A percentile compares a stretch with the other conserved stretches of the same genome.
phyloP scores from a whole-genome alignment of 2,888 invertebrate genomes.

The Euplagia quadripunctaria region DNA sequence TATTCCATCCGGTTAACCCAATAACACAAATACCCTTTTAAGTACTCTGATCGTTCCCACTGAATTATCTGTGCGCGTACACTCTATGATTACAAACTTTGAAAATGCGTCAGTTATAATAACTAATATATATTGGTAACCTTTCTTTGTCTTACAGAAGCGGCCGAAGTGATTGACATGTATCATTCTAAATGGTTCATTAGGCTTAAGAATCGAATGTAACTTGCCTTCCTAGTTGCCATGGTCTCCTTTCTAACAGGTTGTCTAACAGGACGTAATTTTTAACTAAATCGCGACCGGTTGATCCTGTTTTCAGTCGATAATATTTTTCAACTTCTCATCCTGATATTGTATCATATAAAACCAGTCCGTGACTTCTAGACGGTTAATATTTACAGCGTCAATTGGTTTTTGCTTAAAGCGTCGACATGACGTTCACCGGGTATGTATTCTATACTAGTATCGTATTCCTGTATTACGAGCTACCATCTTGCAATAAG shows the following conservation, averaged over 20 bases:
- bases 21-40: not conserved
- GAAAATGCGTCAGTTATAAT: conserved; percentile 3
- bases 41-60: not conserved
- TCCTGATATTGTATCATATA: not conserved
- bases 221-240: not conserved
- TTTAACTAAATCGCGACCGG: not conserved
- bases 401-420: not conserved
- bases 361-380: not conserved
- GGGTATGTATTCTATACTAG: not conserved
- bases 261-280: not conserved
- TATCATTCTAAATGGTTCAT: not conserved
- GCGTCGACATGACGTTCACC: not conserved
- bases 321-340: not conserved
- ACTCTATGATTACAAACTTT: not conserved
- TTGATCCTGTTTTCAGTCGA: not conserved
- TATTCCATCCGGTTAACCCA: conserved; percentile 3
- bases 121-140: conserved; percentile 1
- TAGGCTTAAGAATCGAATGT: not conserved
- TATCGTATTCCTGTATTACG: not conserved
- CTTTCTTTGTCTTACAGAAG: not conserved
- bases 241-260: not conserved
- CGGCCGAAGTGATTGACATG: not conserved
- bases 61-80: not conserved
- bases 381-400: not conserved
- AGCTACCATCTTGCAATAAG: not conserved